phyloP scores from a whole-genome alignment of 1,140 invertebrate species.

The Intoshia linei region DNA sequence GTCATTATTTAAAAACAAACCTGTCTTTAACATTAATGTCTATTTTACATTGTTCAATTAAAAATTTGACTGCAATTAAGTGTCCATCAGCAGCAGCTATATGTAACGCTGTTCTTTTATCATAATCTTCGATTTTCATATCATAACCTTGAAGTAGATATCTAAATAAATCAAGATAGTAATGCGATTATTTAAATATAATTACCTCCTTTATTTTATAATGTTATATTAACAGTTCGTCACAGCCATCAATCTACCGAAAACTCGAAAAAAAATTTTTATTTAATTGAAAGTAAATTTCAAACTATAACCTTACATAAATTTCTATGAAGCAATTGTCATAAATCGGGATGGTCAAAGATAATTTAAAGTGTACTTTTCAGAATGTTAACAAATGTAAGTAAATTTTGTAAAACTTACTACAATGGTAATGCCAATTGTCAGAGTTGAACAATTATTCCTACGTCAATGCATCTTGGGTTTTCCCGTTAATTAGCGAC shows the following conservation, averaged over 20 bases:
- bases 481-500: too few species aligned
- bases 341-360: too few species aligned
- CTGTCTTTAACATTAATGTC: not conserved
- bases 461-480: too few species aligned
- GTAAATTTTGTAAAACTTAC: too few species aligned
- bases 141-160: not conserved
- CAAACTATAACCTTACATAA: not conserved
- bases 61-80: slow-evolving; percentile 1
- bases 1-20: too few species aligned
- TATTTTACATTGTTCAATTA: slow-evolving; percentile 2
- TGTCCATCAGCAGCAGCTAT: slow-evolving; percentile 2
- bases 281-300: not conserved
- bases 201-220: not conserved
- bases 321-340: too few species aligned
- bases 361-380: too few species aligned
- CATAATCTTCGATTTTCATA: slow-evolving; percentile 1
- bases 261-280: not conserved
- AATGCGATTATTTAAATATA: not conserved
- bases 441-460: too few species aligned
- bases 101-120: slow-evolving; percentile 1
- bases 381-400: too few species aligned
- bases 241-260: not conserved
- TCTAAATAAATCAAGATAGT: not conserved
- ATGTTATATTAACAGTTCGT: not conserved
- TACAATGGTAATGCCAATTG: too few species aligned